Conservation (phyloP, 2,888 invertebrate genomes). For the Cybosia mesomella region DNA sequence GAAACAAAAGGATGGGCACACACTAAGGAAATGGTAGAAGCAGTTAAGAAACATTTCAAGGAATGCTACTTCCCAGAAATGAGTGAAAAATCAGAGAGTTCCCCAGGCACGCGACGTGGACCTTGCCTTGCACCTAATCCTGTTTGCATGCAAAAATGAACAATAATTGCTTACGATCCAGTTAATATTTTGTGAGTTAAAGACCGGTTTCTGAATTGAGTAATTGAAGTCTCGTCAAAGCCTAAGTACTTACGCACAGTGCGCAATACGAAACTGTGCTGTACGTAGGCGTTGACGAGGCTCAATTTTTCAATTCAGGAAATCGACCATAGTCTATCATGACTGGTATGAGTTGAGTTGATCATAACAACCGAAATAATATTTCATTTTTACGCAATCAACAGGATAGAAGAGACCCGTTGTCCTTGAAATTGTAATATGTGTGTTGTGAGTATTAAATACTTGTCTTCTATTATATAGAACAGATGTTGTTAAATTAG, state of each 20-base stretch:
- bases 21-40: conserved; percentile 81
- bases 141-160: conserved; percentile 79
- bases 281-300: too few relatives aligned
- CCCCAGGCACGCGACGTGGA: conserved; percentile 60
- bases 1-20: conserved; percentile 96
- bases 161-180: neutral
- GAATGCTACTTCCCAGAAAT: conserved; percentile 73
- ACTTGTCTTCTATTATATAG: too few relatives aligned
- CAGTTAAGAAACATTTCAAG: conserved; percentile 88
- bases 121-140: conserved; percentile 82
- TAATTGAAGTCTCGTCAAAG: too few relatives aligned
- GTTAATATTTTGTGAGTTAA: neutral
- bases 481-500: too few relatives aligned
- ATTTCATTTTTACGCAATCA: neutral
- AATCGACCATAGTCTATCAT: neutral
- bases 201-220: neutral
- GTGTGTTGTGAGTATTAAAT: neutral
- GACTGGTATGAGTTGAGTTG: neutral
- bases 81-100: conserved; percentile 38
- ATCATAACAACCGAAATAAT: neutral
- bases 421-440: conserved; percentile 86
- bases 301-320: too few relatives aligned
- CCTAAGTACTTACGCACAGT: too few relatives aligned
- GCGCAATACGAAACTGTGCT: too few relatives aligned
- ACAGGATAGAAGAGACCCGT: neutral